Base-by-base conservation (phyloP, 2,113 vertebrate species). In the Podilymbus podiceps region DNA sequence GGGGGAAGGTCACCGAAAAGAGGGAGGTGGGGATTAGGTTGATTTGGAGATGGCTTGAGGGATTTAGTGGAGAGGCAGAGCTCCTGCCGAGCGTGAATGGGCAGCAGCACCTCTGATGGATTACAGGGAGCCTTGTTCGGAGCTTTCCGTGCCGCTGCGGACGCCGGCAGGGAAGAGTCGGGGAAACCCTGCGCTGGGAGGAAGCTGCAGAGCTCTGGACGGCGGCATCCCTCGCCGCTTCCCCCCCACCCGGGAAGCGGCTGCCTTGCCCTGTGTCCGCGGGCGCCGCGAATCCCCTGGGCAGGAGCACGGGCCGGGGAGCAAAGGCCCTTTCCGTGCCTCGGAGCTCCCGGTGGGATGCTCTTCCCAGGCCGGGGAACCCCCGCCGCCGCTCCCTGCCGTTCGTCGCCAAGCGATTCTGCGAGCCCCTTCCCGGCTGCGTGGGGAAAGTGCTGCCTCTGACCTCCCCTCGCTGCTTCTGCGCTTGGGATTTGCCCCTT, bases 1-100 rank as follows among this genome's bases (percentile, higher is more conserved):
- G 62, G 71, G 64, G 69, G 83, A 89, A 97, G 85, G 89, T 91
- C 74, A 22, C 88, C 38, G 66, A 23, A 81, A 71, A 68, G 85
- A 68, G 73, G 91, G 69, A 71, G 93, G 75, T 60, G 69, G 80
- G 89, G 95, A 97, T 95, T 90, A 88, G 94, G 90, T n/a, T 21
- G 93, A 77, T 89, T 62, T 59, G 73, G 75, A 88, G 88, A 50
- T 40, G 91, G 90, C 88, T 97, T 86, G 79, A 62, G 90, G 91
- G 90, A 95, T 93, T 94, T 87, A 86, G 73, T 24, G 73, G 58
- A 89, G 95, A 93, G 60, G 79, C 59, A 79, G 52, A 95, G 92
- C 69, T 56, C 74, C 86, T 0, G n/a, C 1, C 7, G 91, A 86
- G 42, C 53, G 42, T 18, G 40, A 62, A 38, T 25, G 80, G 94